Percentiles rank a stretch among this genome's conserved stretches.
phyloP scores from a whole-genome alignment of 2,797 vertebrate species.

The Sciaenops ocellatus region DNA sequence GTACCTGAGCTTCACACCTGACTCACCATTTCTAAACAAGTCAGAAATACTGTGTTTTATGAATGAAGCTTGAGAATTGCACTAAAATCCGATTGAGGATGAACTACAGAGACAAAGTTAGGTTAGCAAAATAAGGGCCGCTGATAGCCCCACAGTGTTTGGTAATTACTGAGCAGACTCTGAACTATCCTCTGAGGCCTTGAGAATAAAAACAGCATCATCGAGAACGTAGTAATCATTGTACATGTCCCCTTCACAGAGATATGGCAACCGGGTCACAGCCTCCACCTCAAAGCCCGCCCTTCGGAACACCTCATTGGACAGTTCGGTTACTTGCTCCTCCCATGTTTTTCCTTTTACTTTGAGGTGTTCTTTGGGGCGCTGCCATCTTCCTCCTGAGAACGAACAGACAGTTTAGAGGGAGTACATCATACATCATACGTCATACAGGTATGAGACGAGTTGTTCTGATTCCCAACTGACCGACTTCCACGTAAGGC shows the following conservation, averaged over 20 bases:
- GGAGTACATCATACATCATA: neutral
- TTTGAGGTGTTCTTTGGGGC: slow-evolving; percentile 90
- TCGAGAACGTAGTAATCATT: slow-evolving; percentile 97
- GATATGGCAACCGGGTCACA: slow-evolving; percentile 95
- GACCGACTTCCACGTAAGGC: slow-evolving; percentile 97
- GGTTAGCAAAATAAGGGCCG: neutral
- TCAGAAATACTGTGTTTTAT: slow-evolving; percentile 36
- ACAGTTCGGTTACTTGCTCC: slow-evolving; percentile 94
- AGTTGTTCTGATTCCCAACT: slow-evolving; percentile 61
- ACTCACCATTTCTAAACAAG: slow-evolving; percentile 26
- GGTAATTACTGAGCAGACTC: slow-evolving; percentile 27
- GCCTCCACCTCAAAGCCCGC: slow-evolving; percentile 93
- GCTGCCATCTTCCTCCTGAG: slow-evolving; percentile 96
- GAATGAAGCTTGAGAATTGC: slow-evolving; percentile 30
- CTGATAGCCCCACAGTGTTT: neutral
- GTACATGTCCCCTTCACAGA: slow-evolving; percentile 98
- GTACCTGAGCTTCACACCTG: slow-evolving; percentile 67
- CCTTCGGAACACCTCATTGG: slow-evolving; percentile 88
- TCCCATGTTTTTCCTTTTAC: slow-evolving; percentile 95
- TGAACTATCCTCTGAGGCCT: slow-evolving; percentile 76
- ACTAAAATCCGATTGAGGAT: slow-evolving; percentile 3
- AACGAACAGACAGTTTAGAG: neutral
- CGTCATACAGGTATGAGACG: neutral
- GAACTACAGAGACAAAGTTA: neutral
- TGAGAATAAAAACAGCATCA: slow-evolving; percentile 96